These are phyloP conservation scores for Triops longicaudatus DNA, from an alignment of 1,140 invertebrate genomes.

Conservation along the genomic window DNA sequence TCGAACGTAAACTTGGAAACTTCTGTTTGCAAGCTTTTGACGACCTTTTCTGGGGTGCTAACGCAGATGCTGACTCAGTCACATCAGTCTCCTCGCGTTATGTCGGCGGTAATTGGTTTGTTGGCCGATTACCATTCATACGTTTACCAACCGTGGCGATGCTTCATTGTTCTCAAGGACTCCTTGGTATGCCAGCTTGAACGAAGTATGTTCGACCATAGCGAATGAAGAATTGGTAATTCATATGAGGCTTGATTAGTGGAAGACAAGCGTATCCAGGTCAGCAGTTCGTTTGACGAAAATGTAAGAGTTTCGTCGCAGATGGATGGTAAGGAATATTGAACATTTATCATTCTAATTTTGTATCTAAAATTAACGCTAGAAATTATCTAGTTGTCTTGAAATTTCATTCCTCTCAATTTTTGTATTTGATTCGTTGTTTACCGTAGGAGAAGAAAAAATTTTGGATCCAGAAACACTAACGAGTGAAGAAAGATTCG, in stretches of 20 bases:
- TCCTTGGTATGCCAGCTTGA: background rate
- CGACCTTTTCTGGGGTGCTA: background rate
- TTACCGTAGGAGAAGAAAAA: background rate
- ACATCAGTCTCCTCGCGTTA: background rate
- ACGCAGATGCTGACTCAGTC: background rate
- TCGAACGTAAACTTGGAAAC: background rate
- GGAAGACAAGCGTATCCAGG: background rate
- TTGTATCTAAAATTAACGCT: too few relatives aligned
- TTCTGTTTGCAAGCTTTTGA: background rate
- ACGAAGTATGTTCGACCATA: background rate
- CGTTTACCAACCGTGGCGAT: background rate
- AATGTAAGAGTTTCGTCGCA: background rate
- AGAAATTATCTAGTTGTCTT: too few relatives aligned
- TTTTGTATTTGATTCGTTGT: too few relatives aligned
- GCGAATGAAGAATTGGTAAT: background rate
- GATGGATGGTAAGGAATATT: background rate
- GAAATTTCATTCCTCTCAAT: too few relatives aligned
- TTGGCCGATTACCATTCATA: background rate
- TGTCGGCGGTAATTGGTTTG: background rate
- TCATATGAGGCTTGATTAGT: background rate
- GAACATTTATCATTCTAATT: background rate
- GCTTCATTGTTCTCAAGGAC: background rate
- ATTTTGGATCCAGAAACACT: background rate
- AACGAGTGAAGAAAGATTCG: background rate
- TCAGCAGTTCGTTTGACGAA: background rate